phyloP scores from a whole-genome alignment of 2,888 invertebrate species.

The Scaptomyza reducta region DNA sequence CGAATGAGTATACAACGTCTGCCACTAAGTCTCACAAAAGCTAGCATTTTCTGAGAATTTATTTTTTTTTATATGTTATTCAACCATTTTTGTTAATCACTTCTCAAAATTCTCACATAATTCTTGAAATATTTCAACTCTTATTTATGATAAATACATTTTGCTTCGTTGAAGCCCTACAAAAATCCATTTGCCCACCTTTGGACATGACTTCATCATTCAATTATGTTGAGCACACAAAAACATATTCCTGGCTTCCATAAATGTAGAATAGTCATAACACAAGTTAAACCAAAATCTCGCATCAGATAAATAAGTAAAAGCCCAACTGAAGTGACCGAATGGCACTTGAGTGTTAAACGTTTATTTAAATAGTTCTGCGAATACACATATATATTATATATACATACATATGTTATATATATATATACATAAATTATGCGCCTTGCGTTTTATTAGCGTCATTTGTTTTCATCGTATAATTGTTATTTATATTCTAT shows the following conservation, averaged over 20 bases:
- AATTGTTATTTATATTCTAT: constrained; percentile 21
- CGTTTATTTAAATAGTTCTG: constrained; percentile 30
- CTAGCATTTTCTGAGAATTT: no score
- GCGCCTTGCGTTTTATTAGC: constrained; percentile 2
- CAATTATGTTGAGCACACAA: constrained; percentile 51
- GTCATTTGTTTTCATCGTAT: neutral
- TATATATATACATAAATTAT: constrained; percentile 25
- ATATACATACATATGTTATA: constrained; percentile 16
- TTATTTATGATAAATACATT: constrained; percentile 13
- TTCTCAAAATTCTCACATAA: neutral
- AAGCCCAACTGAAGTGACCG: neutral
- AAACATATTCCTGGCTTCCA: constrained; percentile 16
- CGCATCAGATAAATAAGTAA: constrained; percentile 15
- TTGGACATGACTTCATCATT: constrained; percentile 60
- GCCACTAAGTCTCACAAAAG: neutral
- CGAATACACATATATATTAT: constrained; percentile 2
- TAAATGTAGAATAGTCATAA: constrained; percentile 42
- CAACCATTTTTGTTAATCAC: neutral
- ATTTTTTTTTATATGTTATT: no score
- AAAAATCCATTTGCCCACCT: constrained; percentile 40
- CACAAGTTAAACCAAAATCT: constrained; percentile 14
- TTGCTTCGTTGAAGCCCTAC: neutral
- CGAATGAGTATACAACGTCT: no score
- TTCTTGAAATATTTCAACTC: constrained; percentile 6
- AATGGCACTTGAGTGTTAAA: constrained; percentile 37